A percentile compares a stretch with the other conserved stretches of the same genome.
Conservation (phyloP, 2,888 invertebrate genomes). For the Eristalis pertinax region DNA sequence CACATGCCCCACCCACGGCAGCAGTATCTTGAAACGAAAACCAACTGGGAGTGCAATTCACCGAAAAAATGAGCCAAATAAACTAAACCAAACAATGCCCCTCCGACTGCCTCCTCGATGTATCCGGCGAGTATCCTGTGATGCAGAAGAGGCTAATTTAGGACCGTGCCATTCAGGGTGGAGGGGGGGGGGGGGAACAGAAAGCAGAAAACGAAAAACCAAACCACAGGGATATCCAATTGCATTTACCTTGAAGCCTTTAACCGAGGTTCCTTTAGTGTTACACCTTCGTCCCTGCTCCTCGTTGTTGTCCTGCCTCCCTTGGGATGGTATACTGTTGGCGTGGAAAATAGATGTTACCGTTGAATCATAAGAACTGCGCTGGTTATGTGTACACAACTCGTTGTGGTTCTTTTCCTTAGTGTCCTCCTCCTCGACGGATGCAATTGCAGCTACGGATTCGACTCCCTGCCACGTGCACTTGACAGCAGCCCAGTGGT, state of each 20-base stretch:
- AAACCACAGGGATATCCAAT: conserved; percentile 9
- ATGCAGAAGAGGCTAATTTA: conserved; percentile 13
- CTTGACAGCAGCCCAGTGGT: conserved; percentile 27
- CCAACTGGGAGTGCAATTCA: conserved; percentile 10
- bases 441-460: conserved; percentile 28
- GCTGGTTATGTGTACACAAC: conserved; percentile 22
- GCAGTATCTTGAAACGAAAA: neutral
- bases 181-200: no score
- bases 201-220: neutral
- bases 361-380: conserved; percentile 66
- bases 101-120: neutral
- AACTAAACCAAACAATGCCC: conserved; percentile 25
- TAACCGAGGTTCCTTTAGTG: conserved; percentile 18
- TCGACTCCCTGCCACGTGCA: neutral
- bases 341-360: conserved; percentile 63
- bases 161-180: neutral
- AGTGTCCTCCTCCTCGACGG: neutral
- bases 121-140: neutral
- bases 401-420: conserved; percentile 20
- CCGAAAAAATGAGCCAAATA: conserved; percentile 11
- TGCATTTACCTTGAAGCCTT: conserved; percentile 58
- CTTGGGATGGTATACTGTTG: conserved; percentile 44
- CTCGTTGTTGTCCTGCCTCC: neutral
- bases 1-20: neutral
- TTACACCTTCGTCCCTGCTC: conserved; percentile 21